A percentile compares a stretch with the other conserved stretches of the same genome.
Evolutionary conservation across 2,113 vertebrate species (phyloP).

Genomic region (Psophia crepitans): DNA sequence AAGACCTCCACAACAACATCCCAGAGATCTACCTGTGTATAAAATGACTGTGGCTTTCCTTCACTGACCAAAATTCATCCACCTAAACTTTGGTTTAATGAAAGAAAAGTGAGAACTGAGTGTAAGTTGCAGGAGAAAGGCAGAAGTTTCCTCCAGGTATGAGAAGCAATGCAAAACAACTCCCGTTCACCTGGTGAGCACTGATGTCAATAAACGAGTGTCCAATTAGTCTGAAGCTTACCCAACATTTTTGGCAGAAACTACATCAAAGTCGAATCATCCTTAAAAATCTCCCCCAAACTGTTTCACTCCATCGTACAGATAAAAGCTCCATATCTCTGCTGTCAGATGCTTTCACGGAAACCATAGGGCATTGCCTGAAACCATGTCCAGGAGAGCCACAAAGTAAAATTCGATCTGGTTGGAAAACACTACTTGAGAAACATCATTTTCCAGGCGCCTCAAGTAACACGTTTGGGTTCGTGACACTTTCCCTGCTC

Average conservation of each 20-base stretch:
- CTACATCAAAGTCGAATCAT: neutral
- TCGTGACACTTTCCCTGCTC: neutral
- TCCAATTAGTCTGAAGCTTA: neutral
- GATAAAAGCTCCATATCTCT: neutral
- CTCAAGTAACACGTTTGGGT: neutral
- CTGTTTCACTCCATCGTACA: neutral
- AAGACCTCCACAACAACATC: neutral
- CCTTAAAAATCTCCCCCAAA: neutral
- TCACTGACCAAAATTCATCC: neutral
- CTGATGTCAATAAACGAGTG: neutral
- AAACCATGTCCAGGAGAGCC: neutral
- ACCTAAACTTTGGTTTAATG: too few species aligned
- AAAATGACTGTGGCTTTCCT: neutral
- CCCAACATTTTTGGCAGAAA: neutral
- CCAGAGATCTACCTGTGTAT: neutral
- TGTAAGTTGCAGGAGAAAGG: neutral
- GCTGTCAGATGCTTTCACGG: neutral
- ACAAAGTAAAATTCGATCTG: neutral
- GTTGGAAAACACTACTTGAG: constrained; percentile 16
- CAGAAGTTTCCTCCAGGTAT: neutral
- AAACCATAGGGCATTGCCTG: neutral
- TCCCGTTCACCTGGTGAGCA: neutral
- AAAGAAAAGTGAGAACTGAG: too few species aligned
- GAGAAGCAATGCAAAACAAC: neutral
- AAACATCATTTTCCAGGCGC: neutral